These are phyloP conservation scores for Trichomycterus rosablanca DNA, from an alignment of 2,113 vertebrate genomes.

Conservation along the genomic window DNA sequence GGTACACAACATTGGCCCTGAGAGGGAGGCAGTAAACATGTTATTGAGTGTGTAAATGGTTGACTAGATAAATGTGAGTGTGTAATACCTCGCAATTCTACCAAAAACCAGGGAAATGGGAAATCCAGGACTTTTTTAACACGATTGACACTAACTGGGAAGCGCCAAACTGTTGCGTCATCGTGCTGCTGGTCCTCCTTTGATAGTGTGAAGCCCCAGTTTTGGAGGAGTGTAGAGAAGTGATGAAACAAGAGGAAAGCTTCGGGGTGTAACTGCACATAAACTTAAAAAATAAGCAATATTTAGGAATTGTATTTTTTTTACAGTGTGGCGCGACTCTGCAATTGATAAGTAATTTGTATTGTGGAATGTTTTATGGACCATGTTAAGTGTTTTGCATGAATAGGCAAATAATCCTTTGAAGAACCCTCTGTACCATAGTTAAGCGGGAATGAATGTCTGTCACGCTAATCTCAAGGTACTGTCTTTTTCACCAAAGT, in stretches of 20 bases:
- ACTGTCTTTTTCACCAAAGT: slow-evolving; percentile 16
- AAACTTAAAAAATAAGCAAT: slow-evolving; percentile 35
- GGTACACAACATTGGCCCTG: no score
- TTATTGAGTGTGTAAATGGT: no score
- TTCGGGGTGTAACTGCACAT: slow-evolving; percentile 48
- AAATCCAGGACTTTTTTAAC: no score
- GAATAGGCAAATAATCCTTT: slow-evolving; percentile 56
- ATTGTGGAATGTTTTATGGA: slow-evolving; percentile 34
- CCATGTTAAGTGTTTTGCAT: slow-evolving; percentile 47
- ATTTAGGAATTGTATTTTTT: slow-evolving; percentile 45
- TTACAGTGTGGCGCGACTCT: slow-evolving; percentile 39
- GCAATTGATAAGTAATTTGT: slow-evolving; percentile 49
- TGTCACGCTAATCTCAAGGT: slow-evolving; percentile 20
- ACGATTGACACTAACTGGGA: no score
- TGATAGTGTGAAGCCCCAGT: slow-evolving; percentile 57
- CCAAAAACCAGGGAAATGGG: no score
- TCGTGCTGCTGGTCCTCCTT: slow-evolving; percentile 42
- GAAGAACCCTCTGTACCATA: slow-evolving; percentile 46
- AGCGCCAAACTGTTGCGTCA: no score
- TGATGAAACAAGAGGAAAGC: slow-evolving; percentile 52
- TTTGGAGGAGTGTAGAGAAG: slow-evolving; percentile 46
- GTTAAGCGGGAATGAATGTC: slow-evolving; percentile 17
- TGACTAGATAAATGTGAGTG: no score
- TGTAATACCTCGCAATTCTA: no score
- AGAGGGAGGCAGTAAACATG: no score